Percentiles rank a stretch among this genome's conserved stretches.
These are phyloP conservation scores for Colinus virginianus DNA, from an alignment of 2,113 vertebrate genomes.

Conservation along the genomic window DNA sequence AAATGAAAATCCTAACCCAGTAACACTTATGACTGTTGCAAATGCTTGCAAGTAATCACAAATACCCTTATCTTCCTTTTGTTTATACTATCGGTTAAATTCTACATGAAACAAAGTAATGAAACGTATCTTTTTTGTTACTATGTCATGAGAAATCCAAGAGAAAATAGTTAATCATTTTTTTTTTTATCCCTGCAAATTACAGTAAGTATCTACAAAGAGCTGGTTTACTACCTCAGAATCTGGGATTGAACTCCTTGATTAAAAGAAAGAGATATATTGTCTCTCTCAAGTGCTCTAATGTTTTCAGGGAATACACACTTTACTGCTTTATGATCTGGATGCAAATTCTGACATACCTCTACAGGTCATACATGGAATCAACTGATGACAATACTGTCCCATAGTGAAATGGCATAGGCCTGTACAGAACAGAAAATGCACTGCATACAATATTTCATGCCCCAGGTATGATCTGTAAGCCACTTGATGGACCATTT, in stretches of 20 bases:
- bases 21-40: not conserved
- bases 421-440: not conserved
- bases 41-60: not conserved
- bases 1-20: not conserved
- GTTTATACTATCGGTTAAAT: not conserved
- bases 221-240: not conserved
- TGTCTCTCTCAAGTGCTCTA: not conserved
- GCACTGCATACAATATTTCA: not conserved
- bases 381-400: not conserved
- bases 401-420: not conserved
- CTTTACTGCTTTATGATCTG: not conserved
- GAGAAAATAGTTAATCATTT: fast-evolving
- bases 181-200: not conserved
- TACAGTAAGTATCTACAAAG: not conserved
- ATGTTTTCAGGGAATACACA: not conserved
- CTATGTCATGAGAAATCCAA: not conserved
- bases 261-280: not conserved
- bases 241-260: not conserved
- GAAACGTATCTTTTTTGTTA: not conserved
- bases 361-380: not conserved
- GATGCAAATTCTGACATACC: not conserved
- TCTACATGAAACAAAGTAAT: not conserved
- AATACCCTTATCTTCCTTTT: not conserved
- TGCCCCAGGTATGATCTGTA: not conserved
- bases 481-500: not conserved